Conservation (phyloP, 30 jellyfish, hydroid and myxozoan species). For the Cassiopea andromeda region DNA sequence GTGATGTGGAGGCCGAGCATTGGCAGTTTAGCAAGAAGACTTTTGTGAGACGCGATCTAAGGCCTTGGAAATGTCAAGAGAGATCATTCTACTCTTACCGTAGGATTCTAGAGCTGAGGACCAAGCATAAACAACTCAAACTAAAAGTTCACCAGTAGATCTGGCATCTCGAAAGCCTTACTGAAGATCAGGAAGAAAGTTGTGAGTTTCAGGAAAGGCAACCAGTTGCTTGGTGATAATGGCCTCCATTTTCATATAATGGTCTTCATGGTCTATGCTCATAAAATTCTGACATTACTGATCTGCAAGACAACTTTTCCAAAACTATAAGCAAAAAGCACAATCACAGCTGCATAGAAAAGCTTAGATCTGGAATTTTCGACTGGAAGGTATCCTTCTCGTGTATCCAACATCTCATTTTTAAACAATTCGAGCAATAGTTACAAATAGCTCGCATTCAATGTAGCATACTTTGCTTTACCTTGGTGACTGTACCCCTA, state of each 20-base stretch:
- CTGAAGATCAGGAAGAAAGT: background rate
- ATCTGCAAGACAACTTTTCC: no score
- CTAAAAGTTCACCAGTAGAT: conserved; percentile 4
- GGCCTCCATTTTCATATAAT: background rate
- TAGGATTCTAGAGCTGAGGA: conserved; percentile 15
- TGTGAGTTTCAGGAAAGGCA: background rate
- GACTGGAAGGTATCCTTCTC: no score
- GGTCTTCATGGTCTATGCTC: background rate
- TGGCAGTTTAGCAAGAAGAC: background rate
- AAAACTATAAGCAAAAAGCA: no score
- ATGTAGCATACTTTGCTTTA: no score
- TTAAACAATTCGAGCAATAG: no score
- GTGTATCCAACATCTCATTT: no score
- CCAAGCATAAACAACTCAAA: background rate
- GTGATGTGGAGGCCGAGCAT: background rate
- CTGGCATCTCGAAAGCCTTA: conserved; percentile 1
- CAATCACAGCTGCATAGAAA: no score
- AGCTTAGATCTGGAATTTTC: no score
- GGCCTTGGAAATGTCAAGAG: conserved; percentile 19
- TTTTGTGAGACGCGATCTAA: conserved; percentile 4
- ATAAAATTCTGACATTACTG: no score
- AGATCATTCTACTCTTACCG: conserved; percentile 1
- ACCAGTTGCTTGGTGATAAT: background rate
- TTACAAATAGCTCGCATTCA: no score
- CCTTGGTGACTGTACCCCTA: no score